Conservation (phyloP, 2,113 vertebrate genomes). For the Gasterosteus aculeatus region DNA sequence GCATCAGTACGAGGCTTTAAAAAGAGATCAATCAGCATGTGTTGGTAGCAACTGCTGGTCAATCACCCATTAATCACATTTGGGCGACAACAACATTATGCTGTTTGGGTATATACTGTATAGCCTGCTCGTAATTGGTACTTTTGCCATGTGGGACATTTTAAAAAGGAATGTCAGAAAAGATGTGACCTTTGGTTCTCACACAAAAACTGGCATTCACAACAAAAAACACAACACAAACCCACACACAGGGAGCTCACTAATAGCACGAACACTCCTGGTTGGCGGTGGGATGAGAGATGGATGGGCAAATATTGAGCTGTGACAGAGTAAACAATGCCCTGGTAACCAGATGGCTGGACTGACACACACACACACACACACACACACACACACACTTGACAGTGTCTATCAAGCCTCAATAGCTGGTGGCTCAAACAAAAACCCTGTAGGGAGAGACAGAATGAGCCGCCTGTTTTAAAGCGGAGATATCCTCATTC, state of each 20-base stretch:
- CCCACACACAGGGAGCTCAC: slow-evolving; percentile 18
- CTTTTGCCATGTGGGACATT: neutral
- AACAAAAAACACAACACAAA: neutral
- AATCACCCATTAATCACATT: neutral
- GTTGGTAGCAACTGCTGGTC: neutral
- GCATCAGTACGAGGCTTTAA: neutral
- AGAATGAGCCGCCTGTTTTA: slow-evolving; percentile 27
- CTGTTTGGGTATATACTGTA: neutral
- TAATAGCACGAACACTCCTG: slow-evolving; percentile 24
- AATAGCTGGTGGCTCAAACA: slow-evolving; percentile 36
- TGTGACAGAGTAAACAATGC: slow-evolving; percentile 90
- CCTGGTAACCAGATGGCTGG: slow-evolving; percentile 90
- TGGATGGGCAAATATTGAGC: slow-evolving; percentile 95
- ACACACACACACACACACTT: slow-evolving; percentile 17
- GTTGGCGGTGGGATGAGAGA: slow-evolving; percentile 86
- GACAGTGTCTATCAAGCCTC: slow-evolving; percentile 32
- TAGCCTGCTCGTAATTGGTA: neutral
- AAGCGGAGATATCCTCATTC: slow-evolving; percentile 17
- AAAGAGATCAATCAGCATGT: neutral
- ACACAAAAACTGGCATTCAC: neutral
- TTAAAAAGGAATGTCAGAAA: neutral
- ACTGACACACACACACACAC: slow-evolving; percentile 30
- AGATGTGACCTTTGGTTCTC: neutral
- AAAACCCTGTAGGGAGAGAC: slow-evolving; percentile 14
- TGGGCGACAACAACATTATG: neutral